phyloP scores from a whole-genome alignment of 2,113 vertebrate genomes.

The Miniopterus natalensis region DNA sequence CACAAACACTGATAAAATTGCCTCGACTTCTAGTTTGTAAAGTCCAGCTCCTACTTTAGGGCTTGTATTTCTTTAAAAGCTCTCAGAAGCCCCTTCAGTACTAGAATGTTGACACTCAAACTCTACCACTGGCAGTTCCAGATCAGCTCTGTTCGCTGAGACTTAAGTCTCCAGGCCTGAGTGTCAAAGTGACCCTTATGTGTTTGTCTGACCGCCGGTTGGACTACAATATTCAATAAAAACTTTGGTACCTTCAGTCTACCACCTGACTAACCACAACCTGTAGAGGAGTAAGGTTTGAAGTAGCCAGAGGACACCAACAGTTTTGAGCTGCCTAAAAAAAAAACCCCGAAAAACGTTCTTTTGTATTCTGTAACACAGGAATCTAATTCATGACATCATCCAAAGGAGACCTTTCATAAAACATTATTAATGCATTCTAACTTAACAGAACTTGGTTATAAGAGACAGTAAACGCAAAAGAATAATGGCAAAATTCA shows the following conservation, averaged over 20 bases:
- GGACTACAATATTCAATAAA: background rate
- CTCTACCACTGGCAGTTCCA: background rate
- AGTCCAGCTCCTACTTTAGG: background rate
- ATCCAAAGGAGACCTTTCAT: background rate
- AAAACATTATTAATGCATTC: background rate
- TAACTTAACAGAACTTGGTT: background rate
- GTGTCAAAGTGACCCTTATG: background rate
- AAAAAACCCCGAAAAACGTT: background rate
- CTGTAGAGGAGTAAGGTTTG: background rate
- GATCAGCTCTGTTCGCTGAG: background rate
- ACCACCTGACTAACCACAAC: background rate
- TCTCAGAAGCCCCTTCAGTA: background rate
- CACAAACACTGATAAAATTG: background rate
- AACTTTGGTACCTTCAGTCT: background rate
- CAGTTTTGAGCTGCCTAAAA: background rate
- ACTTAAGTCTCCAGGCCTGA: background rate
- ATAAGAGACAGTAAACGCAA: background rate
- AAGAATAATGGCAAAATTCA: background rate
- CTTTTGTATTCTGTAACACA: background rate
- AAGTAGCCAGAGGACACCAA: background rate
- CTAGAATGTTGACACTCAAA: background rate
- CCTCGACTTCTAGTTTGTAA: background rate
- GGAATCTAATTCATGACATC: background rate
- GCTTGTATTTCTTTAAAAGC: background rate
- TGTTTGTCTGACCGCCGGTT: background rate